phyloP scores from a whole-genome alignment of 2,888 invertebrate species.

The Helobdella robusta region DNA sequence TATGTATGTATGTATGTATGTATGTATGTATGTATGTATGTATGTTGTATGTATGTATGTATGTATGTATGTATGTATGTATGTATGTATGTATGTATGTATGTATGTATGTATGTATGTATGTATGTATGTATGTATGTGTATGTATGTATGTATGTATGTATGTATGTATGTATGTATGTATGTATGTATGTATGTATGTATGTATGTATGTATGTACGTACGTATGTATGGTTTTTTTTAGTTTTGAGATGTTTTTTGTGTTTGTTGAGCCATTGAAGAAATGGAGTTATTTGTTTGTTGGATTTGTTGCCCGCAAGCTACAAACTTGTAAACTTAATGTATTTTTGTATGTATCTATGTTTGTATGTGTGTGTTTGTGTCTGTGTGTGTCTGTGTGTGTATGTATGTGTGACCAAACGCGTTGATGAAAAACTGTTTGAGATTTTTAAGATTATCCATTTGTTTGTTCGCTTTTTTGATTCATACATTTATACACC shows the following conservation, averaged over 20 bases:
- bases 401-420: background rate
- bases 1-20: background rate
- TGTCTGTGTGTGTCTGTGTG: background rate
- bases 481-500: no score
- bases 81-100: background rate
- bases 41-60: background rate
- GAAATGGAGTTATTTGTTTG: no score
- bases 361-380: no score
- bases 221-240: background rate
- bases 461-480: no score
- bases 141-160: background rate
- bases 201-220: background rate
- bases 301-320: no score
- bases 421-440: no score
- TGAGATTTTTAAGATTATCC: no score
- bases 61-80: background rate
- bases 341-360: no score
- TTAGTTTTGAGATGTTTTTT: background rate
- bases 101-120: constrained; percentile 12
- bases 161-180: background rate
- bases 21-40: background rate
- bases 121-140: constrained; percentile 10
- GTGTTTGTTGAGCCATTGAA: no score
- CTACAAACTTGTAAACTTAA: no score
- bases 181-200: background rate